phyloP scores from a whole-genome alignment of 2,888 invertebrate genomes.

The Drosophila nigricruria region DNA sequence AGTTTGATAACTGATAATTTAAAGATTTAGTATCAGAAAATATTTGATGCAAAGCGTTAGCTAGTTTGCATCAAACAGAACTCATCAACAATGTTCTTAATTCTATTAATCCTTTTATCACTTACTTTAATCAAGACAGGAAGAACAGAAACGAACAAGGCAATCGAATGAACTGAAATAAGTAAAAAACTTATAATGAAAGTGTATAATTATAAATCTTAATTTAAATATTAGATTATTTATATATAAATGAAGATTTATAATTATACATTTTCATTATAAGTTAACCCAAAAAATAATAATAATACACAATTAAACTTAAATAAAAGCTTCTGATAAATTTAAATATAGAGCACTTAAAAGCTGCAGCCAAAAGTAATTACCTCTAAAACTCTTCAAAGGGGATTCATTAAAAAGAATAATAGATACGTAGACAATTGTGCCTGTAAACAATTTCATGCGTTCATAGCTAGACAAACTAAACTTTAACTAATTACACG shows the following conservation, averaged over 20 bases:
- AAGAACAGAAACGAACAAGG: too few species aligned
- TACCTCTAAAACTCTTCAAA: not conserved
- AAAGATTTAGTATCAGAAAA: too few species aligned
- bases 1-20: too few species aligned
- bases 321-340: not conserved
- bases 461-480: slow-evolving; percentile 17
- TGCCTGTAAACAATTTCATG: slow-evolving; percentile 45
- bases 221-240: too few species aligned
- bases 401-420: slow-evolving; percentile 18
- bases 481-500: slow-evolving; percentile 13
- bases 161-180: not conserved
- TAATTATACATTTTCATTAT: not conserved
- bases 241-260: not conserved
- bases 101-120: too few species aligned
- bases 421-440: slow-evolving; percentile 14
- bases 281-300: too few species aligned
- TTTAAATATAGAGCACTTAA: slow-evolving; percentile 15
- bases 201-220: not conserved
- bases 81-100: too few species aligned
- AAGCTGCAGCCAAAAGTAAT: not conserved
- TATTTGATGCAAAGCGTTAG: too few species aligned
- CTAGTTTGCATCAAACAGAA: too few species aligned
- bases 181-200: not conserved
- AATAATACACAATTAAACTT: not conserved
- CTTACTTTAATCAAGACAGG: too few species aligned